These are phyloP conservation scores for Ursus arctos DNA, from an alignment of 2,113 vertebrate genomes.

Conservation along the genomic window DNA sequence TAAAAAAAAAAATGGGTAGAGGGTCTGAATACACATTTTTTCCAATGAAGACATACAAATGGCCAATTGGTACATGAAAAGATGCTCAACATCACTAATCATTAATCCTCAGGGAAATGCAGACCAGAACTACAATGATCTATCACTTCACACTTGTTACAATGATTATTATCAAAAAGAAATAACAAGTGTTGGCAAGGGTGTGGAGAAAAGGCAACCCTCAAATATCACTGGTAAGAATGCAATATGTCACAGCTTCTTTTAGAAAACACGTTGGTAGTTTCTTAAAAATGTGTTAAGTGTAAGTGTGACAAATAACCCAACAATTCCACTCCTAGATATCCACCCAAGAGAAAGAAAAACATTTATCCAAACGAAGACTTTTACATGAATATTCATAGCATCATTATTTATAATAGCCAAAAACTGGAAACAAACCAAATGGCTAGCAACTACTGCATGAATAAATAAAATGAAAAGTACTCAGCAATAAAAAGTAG, in stretches of 20 bases:
- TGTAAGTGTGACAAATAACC: background rate
- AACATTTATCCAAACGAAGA: background rate
- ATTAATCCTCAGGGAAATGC: background rate
- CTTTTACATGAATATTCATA: background rate
- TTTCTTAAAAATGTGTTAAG: background rate
- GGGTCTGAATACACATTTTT: background rate
- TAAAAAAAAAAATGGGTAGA: background rate
- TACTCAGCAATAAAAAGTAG: background rate
- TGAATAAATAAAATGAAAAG: background rate
- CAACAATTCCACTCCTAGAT: background rate
- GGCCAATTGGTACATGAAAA: background rate
- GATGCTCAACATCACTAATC: background rate
- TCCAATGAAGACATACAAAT: background rate
- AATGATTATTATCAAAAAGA: background rate
- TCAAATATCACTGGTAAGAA: background rate
- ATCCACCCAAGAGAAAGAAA: background rate
- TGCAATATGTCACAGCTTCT: background rate
- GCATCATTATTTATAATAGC: background rate
- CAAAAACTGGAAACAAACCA: background rate
- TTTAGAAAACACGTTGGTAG: background rate
- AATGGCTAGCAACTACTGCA: background rate
- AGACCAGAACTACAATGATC: background rate
- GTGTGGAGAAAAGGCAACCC: background rate
- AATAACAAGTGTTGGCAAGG: background rate
- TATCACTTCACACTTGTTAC: background rate